Conservation (phyloP, 2,797 vertebrate genomes). For the Tokudaia muenninki region DNA sequence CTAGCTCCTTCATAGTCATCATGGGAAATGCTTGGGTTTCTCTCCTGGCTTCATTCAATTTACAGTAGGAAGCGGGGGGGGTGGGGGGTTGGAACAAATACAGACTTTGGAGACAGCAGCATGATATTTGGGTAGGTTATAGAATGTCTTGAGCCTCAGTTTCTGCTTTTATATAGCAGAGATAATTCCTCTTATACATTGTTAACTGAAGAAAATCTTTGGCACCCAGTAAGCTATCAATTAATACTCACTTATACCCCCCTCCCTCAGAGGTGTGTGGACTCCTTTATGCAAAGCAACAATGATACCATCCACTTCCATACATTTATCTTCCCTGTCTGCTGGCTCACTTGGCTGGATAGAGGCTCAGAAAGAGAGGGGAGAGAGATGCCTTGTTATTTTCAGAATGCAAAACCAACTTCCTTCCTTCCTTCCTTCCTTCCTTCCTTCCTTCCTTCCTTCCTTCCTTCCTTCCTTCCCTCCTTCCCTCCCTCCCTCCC, state of each 20-base stretch:
- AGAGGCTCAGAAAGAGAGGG: conserved; percentile 51
- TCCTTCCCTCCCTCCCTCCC: background rate
- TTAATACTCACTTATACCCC: conserved; percentile 24
- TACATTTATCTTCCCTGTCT: background rate
- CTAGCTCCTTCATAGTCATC: too few relatives aligned
- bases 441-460: background rate
- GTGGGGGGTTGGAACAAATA: background rate
- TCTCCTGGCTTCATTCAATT: background rate
- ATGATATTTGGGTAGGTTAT: background rate
- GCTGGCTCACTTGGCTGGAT: conserved; percentile 63
- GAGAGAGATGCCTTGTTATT: background rate
- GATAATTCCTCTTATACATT: background rate
- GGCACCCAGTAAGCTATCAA: background rate
- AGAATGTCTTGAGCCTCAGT: conserved; percentile 18
- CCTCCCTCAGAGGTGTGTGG: background rate
- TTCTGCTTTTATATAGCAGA: conserved; percentile 16
- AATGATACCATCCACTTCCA: conserved; percentile 15
- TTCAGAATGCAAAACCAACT: conserved; percentile 40
- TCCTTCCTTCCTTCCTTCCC: background rate
- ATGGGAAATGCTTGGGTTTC: background rate
- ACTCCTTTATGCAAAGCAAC: conserved; percentile 31
- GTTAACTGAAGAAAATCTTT: background rate
- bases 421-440: background rate
- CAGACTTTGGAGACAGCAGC: background rate
- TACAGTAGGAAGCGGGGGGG: background rate